A percentile compares a stretch with the other conserved stretches of the same genome.
These are phyloP conservation scores for Erythrolamprus reginae DNA, from an alignment of 2,113 vertebrate species.

Conservation along the genomic window DNA sequence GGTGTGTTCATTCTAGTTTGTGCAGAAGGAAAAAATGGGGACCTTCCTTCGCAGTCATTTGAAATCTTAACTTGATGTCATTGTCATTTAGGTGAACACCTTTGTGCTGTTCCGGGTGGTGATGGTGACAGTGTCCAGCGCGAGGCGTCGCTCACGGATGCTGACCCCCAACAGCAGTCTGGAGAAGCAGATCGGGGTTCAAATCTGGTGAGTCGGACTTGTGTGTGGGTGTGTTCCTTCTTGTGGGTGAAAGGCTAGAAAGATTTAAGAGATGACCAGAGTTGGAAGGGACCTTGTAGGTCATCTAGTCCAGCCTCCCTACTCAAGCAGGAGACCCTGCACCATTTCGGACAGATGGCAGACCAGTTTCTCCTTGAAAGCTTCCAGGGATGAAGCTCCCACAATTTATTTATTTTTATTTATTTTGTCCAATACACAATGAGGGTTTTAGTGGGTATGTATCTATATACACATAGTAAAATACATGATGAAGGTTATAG, in stretches of 20 bases:
- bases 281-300: too few relatives aligned
- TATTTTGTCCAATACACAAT: too few relatives aligned
- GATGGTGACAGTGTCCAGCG: constrained; percentile 83
- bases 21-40: background rate
- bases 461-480: too few relatives aligned
- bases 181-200: constrained; percentile 74
- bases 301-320: too few relatives aligned
- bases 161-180: constrained; percentile 79
- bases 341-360: too few relatives aligned
- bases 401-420: too few relatives aligned
- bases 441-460: too few relatives aligned
- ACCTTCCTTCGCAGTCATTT: background rate
- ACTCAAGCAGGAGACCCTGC: too few relatives aligned
- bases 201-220: constrained; percentile 79
- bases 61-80: background rate
- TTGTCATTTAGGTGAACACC: constrained; percentile 77
- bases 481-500: too few relatives aligned
- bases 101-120: constrained; percentile 84
- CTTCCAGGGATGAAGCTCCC: too few relatives aligned
- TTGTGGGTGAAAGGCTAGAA: background rate
- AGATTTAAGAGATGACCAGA: background rate
- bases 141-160: constrained; percentile 77
- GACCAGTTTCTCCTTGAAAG: too few relatives aligned
- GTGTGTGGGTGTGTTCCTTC: background rate
- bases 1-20: too few relatives aligned